Evolutionary conservation across 2,797 vertebrate genomes (phyloP), one percentile per base, ranked within the genome.

Genomic region (Lutjanus campechanus): DNA sequence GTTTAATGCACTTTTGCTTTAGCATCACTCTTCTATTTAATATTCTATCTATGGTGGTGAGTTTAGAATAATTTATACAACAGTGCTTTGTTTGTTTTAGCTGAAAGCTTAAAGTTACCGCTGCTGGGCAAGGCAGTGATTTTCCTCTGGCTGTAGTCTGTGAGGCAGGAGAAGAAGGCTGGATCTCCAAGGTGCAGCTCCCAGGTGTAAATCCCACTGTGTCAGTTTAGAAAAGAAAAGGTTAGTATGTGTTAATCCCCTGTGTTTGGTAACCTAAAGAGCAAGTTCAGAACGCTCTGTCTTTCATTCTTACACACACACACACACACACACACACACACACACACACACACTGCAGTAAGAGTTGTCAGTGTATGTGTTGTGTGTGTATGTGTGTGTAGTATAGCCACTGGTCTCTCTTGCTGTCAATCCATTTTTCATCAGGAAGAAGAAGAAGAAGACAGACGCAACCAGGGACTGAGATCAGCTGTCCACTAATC

Each of bases 401-500:
- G 75, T 41, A 55, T 50, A 44, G 51, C 16, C 55, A 60, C 41
- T 1, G 50, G 55, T 15, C 54, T 85, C 59, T 36, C 44, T 68
- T 40, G 65, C 61, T 79, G 73, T 88, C 73, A 77, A 20, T 83
- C 56, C 16, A 41, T 56, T 77, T 79, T 73, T 79, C 67, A 69
- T 77, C 62, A 77, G 46, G 20, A 70, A 36, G 29, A 54, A 56
- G 44, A 67, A 40, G 59, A 69, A 62, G 75, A 77, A 60, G 72
- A 89, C 64, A 69, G 51, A 82, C 0, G 16, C 73, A 62, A 66
- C 47, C 71, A 41, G 79, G 76, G 63, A 84, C 79, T 17, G 49
- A 81, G 73, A 82, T 89, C 85, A 79, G 78, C 79, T 84, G 77
- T 85, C 81, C 72, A 51, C 79, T 85, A 80, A 84, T 87, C 75